Evolutionary conservation across 35 echinoderm and acorn worm species (phyloP).

Genomic region (Apostichopus japonicus): DNA sequence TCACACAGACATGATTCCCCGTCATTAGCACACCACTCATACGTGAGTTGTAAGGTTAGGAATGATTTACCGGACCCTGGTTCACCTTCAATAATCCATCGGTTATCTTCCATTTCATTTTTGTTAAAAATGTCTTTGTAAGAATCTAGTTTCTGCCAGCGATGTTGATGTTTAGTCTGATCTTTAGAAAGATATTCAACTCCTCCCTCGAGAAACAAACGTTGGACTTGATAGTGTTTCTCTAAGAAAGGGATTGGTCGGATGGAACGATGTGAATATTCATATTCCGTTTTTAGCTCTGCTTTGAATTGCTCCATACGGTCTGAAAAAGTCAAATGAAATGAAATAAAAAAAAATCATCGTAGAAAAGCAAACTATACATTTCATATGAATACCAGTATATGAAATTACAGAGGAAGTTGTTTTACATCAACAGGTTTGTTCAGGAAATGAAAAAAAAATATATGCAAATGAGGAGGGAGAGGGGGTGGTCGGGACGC

Average conservation of each 20-base stretch:
- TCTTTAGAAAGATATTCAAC: neutral
- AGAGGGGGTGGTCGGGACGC: too few relatives aligned
- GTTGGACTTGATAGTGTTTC: neutral
- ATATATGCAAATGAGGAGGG: too few relatives aligned
- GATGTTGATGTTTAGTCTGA: neutral
- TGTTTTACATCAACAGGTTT: too few relatives aligned
- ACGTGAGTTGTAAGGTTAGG: too few relatives aligned
- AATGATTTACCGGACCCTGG: too few relatives aligned
- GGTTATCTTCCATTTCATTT: neutral
- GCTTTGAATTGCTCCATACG: neutral
- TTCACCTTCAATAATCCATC: slow-evolving; percentile 2
- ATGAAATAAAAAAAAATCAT: neutral
- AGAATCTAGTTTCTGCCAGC: neutral
- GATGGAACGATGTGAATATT: neutral
- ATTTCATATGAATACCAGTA: too few relatives aligned
- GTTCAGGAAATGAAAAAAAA: too few relatives aligned
- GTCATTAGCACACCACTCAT: too few relatives aligned
- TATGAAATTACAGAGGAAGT: too few relatives aligned
- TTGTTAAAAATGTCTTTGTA: neutral
- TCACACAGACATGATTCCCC: too few relatives aligned
- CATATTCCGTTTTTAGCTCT: neutral
- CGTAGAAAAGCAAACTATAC: too few relatives aligned
- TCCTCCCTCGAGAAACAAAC: neutral
- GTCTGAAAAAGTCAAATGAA: neutral
- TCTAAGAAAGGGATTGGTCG: neutral